Percentiles rank a stretch among this genome's conserved stretches.
Conservation (phyloP, 2,888 invertebrate genomes). For the Trilocha varians region DNA sequence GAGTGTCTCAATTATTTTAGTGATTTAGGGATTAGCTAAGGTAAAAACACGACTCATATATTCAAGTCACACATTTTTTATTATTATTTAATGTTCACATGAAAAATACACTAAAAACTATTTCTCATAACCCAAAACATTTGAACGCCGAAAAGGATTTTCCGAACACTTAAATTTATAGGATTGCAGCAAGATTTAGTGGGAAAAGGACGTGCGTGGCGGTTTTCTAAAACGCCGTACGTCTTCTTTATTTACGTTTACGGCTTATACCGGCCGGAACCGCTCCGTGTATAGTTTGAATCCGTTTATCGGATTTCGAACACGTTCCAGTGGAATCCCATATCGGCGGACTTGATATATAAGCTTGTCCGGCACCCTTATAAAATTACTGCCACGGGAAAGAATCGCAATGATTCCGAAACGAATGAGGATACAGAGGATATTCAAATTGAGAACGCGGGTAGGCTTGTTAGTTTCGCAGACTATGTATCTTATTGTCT, state of each 20-base stretch:
- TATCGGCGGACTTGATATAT: conserved; percentile 60
- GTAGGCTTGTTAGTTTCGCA: conserved; percentile 22
- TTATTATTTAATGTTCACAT: too few relatives aligned
- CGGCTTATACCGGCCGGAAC: conserved; percentile 60
- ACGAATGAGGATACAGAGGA: conserved; percentile 37
- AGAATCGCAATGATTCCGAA: conserved; percentile 30
- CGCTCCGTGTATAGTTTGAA: conserved; percentile 61
- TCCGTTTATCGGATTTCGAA: conserved; percentile 69
- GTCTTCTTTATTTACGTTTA: conserved; percentile 71
- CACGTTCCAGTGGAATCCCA: conserved; percentile 55
- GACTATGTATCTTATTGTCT: too few relatives aligned
- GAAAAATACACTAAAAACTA: background rate
- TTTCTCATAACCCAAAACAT: background rate
- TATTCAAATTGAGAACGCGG: conserved; percentile 30
- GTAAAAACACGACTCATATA: too few relatives aligned
- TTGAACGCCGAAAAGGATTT: conserved; percentile 1
- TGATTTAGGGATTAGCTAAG: too few relatives aligned
- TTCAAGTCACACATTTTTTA: too few relatives aligned
- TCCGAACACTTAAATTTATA: conserved; percentile 48
- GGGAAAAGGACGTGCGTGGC: conserved; percentile 54
- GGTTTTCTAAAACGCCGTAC: conserved; percentile 65
- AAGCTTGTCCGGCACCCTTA: conserved; percentile 42
- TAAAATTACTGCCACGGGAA: conserved; percentile 42
- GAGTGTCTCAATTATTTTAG: too few relatives aligned
- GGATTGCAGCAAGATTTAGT: conserved; percentile 59